Evolutionary conservation across 2,113 vertebrate genomes (phyloP), one percentile per base, ranked within the genome.

Genomic region (Erpornis zantholeuca): DNA sequence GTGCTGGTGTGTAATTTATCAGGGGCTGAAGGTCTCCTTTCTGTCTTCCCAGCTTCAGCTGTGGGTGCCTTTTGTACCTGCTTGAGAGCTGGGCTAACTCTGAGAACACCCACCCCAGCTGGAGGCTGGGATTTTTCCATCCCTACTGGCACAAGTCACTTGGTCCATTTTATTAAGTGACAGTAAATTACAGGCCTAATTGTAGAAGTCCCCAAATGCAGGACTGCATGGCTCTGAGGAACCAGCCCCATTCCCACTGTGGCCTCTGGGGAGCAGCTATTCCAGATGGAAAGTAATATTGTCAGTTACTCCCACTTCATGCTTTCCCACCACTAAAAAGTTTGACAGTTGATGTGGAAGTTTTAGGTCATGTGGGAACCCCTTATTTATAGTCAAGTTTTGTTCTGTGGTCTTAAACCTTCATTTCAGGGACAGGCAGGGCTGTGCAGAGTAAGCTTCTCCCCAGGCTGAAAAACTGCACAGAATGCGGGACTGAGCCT

Each of bases 1-100:
- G 85, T 56, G 3, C 84, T 96, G 96, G 93, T 94, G 83, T 86
- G 83, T 97, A 96, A 98, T 98, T 98, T 96, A 98, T 97, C 16
- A 91, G 94, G 72, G 83, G 92, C 94, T 96, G 96, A 97, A 97
- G 81, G 95, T 97, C 96, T 91, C 93, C 86, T 96, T 97, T 97
- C 89, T 96, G 42, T 36, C 18, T 49, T 77, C 82, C 59, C 53
- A 19, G 84, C 92, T 94, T 97, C 96, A 97, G 94, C 96, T 96
- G 95, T 86, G 93, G 77, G 83, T 1, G 57, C 89, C 93, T 97
- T 98, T 98, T 97, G 97, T 97, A 95, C 94, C 90, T 88, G 69
- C 92, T 87, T 23, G 89, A 88, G 97, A 92, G 90, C 65, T 86
- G 70, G 79, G 80, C 82, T 53, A 65, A 49, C 69, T 73, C 64